Conservation (phyloP, 2,888 invertebrate species). For the Oligia strigilis region DNA sequence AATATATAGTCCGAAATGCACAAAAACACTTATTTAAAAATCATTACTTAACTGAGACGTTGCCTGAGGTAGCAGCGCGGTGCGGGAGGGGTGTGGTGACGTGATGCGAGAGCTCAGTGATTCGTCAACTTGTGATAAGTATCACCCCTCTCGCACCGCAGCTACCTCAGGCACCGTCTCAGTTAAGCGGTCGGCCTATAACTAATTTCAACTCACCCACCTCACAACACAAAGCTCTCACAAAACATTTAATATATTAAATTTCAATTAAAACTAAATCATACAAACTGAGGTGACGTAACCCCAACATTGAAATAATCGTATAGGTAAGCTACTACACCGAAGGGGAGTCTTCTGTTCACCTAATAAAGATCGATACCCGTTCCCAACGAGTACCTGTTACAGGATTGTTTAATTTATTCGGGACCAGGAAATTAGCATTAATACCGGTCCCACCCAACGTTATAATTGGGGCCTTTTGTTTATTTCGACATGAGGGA, state of each 20-base stretch:
- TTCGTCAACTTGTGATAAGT: no score
- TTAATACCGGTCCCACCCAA: constrained; percentile 74
- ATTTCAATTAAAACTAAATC: constrained; percentile 53
- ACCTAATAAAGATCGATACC: constrained; percentile 62
- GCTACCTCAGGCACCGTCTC: no score
- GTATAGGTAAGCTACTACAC: constrained; percentile 39
- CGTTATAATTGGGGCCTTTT: constrained; percentile 79
- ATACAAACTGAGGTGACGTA: constrained; percentile 19
- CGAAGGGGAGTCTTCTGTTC: constrained; percentile 50
- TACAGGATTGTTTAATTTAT: constrained; percentile 78
- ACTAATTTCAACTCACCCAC: neutral
- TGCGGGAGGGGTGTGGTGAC: no score
- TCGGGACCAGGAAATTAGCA: constrained; percentile 81
- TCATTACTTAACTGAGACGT: no score
- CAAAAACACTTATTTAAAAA: no score
- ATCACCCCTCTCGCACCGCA: no score
- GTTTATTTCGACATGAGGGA: constrained; percentile 69
- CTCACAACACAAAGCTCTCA: neutral
- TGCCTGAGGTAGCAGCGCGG: no score
- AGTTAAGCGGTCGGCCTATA: no score
- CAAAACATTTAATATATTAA: constrained; percentile 20
- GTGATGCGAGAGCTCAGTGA: no score
- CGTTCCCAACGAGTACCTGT: constrained; percentile 64
- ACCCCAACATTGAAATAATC: constrained; percentile 51
- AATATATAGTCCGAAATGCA: no score